Evolutionary conservation across 2,797 vertebrate species (phyloP).

Genomic region (Percopsis omiscomaycus): DNA sequence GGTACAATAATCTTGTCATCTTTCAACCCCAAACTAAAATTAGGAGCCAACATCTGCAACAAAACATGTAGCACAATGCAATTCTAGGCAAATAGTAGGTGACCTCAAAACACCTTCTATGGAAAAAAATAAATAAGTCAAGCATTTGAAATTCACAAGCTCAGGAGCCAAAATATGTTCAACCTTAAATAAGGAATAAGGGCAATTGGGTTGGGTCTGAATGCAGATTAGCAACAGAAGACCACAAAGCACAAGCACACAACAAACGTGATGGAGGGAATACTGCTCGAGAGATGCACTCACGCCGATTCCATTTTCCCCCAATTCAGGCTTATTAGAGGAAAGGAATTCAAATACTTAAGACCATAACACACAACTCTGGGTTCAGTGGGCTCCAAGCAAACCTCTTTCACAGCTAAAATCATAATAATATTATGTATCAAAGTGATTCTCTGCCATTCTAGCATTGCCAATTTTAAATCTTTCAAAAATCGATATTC

Average conservation of each 20-base stretch:
- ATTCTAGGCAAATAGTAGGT: conserved; percentile 26
- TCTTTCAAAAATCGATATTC: neutral
- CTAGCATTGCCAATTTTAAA: conserved; percentile 2
- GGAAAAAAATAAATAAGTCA: conserved; percentile 29
- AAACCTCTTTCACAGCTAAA: conserved; percentile 12
- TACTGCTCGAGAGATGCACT: conserved; percentile 52
- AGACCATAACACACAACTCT: conserved; percentile 5
- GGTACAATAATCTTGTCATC: conserved; percentile 1
- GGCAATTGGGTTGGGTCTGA: conserved; percentile 59
- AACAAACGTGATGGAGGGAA: conserved; percentile 60
- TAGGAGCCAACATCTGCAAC: conserved; percentile 12
- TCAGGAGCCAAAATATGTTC: conserved; percentile 36
- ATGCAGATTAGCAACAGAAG: conserved; percentile 69
- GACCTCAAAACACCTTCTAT: conserved; percentile 13
- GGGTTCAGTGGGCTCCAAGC: conserved; percentile 19
- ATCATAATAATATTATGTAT: neutral
- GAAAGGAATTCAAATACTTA: conserved; percentile 9
- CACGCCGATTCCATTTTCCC: conserved; percentile 49
- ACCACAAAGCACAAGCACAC: conserved; percentile 62
- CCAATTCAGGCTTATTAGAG: conserved; percentile 19
- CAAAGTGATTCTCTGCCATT: neutral
- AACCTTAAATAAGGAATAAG: conserved; percentile 40
- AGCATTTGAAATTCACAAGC: conserved; percentile 13
- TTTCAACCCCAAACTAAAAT: conserved; percentile 23
- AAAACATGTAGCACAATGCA: conserved; percentile 22